These are phyloP conservation scores for Rhinoderma darwinii DNA, from an alignment of 2,113 vertebrate genomes.

Conservation along the genomic window DNA sequence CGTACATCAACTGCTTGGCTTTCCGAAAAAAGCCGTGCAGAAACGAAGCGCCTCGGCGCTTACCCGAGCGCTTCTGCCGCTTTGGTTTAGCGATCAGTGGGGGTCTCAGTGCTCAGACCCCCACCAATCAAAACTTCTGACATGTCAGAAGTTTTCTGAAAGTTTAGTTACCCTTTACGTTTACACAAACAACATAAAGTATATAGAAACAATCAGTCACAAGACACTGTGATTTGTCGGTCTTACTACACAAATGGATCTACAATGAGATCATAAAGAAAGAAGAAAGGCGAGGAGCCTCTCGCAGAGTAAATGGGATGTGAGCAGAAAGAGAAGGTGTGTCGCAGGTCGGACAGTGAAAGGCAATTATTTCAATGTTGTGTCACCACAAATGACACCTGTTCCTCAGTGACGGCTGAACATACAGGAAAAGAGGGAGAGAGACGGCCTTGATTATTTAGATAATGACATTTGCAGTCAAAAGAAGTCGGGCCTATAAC, in stretches of 20 bases:
- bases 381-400: constrained; percentile 22
- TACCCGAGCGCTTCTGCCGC: too few species aligned
- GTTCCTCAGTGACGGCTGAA: neutral
- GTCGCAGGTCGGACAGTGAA: neutral
- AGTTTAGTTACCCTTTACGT: neutral
- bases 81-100: too few species aligned
- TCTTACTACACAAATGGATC: neutral
- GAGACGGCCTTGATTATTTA: neutral
- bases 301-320: neutral
- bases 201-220: neutral
- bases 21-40: too few species aligned
- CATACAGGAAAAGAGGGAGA: neutral
- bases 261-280: neutral
- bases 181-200: neutral
- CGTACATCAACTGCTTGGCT: too few species aligned
- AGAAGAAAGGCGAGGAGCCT: neutral
- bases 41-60: too few species aligned
- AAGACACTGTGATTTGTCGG: neutral
- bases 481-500: constrained; percentile 66
- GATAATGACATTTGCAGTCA: constrained; percentile 40
- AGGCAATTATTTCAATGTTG: neutral
- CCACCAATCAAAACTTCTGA: too few species aligned
- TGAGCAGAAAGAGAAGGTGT: constrained; percentile 38
- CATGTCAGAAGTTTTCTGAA: too few species aligned
- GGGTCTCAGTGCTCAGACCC: too few species aligned